Evolutionary conservation across 2,113 vertebrate species (phyloP), one percentile per base, ranked within the genome.

Genomic region (Casuarius casuarius): DNA sequence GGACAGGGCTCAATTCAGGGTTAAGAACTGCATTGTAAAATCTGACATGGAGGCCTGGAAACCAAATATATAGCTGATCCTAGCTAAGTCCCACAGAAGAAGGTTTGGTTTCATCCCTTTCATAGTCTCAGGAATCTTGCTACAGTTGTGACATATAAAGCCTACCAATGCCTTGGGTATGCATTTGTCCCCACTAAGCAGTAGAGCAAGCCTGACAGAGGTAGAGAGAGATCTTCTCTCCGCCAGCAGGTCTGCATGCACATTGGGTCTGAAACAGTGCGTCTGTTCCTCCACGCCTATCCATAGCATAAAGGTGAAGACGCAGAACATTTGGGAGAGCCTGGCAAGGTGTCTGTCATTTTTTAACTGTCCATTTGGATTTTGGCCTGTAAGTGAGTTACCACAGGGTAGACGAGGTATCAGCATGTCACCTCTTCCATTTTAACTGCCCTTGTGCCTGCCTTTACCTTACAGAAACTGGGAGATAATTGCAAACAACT

Each of bases 201-300:
- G 68, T 22, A 74, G 49, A 84, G 65, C 51, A 71, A 61, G 29
- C 12, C 15, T 4, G 3, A 29, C 20, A 44, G 35, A 80, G 62
- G 25, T 46, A 14, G 33, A 10, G n/a, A 85, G 21, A 76, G 33
- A 35, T 4, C 33, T 44, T 35, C 19, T 56, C 22, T 38, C 44
- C 89, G 22, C 48, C 56, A 44, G 28, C 31, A 76, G 17, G 42
- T 46, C 42, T 12, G 7, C 40, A 65, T 42, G 35, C n/a, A 42
- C 26, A 8, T 20, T 17, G 28, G 35, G 13, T 23, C 4, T 4
- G 20, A 78, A 29, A 5, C 4, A 2, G 0, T 67, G 23, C 0
- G 1, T n/a, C 18, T 11, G 21, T 59, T 95, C 21, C 21, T 81
- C 9, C 23, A 74, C 33, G 68, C 18, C 40, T 58, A 52, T 20